Conservation (phyloP, 2,888 invertebrate species). For the Hirtodrosophila cameraria region DNA sequence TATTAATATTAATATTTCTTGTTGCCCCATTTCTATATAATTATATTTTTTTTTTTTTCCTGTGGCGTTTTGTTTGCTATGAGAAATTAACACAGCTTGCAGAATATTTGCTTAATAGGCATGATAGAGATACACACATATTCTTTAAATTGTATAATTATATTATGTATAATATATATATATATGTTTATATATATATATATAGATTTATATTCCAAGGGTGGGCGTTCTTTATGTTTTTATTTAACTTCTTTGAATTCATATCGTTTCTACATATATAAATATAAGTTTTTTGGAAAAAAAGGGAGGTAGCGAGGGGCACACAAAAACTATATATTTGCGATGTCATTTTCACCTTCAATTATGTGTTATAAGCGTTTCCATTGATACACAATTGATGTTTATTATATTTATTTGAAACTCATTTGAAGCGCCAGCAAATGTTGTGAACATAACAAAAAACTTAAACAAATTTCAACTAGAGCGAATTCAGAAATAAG, state of each 20-base stretch:
- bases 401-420: constrained; percentile 26
- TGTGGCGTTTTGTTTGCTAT: constrained; percentile 24
- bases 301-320: not conserved
- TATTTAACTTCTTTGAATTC: constrained; percentile 37
- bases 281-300: constrained; percentile 15
- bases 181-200: constrained; percentile 43
- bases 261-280: constrained; percentile 39
- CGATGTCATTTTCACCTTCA: constrained; percentile 8
- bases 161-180: constrained; percentile 38
- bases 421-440: constrained; percentile 44
- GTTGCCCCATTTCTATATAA: too few relatives aligned
- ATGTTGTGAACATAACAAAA: constrained; percentile 61
- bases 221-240: constrained; percentile 62
- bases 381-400: constrained; percentile 39
- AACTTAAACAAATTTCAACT: constrained; percentile 53
- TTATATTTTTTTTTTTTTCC: constrained; percentile 18
- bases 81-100: constrained; percentile 59
- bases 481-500: constrained; percentile 19
- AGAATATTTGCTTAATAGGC: constrained; percentile 50
- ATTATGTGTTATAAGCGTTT: constrained; percentile 60
- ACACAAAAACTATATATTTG: constrained; percentile 12
- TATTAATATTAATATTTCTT: too few relatives aligned
- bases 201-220: constrained; percentile 59
- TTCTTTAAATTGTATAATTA: constrained; percentile 40
- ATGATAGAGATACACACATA: constrained; percentile 41